phyloP scores from a whole-genome alignment of 2,113 vertebrate genomes.

The Marmota flaviventris region DNA sequence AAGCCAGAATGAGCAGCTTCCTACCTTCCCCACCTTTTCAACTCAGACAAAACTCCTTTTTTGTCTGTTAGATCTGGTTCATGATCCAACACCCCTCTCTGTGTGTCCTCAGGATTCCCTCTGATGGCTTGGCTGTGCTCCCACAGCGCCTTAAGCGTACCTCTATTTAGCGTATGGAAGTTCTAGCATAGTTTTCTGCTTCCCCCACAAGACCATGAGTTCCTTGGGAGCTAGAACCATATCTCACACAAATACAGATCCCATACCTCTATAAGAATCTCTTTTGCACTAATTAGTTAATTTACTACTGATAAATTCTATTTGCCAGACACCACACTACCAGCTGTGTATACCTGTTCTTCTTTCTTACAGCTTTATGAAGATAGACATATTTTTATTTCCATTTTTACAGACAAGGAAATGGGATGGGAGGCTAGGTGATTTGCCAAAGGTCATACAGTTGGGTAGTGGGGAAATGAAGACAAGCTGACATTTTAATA shows the following conservation, averaged over 20 bases:
- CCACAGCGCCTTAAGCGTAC: background rate
- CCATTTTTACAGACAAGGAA: background rate
- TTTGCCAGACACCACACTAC: background rate
- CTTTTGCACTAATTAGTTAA: background rate
- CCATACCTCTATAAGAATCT: background rate
- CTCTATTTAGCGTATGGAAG: background rate
- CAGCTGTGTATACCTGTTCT: background rate
- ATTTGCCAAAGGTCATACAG: background rate
- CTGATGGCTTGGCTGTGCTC: background rate
- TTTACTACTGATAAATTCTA: background rate
- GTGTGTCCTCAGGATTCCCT: background rate
- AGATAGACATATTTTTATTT: background rate
- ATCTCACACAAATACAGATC: background rate
- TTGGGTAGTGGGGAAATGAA: background rate
- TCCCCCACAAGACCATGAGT: background rate
- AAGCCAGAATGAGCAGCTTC: background rate
- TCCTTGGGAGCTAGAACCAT: background rate
- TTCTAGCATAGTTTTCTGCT: background rate
- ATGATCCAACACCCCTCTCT: background rate
- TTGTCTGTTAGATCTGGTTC: background rate
- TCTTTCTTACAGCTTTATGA: background rate
- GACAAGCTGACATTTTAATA: conserved; percentile 4
- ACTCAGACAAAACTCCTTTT: background rate
- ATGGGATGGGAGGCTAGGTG: background rate
- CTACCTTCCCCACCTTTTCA: background rate